phyloP scores from a whole-genome alignment of 2,888 invertebrate genomes.

The Podotricha telesiphe region DNA sequence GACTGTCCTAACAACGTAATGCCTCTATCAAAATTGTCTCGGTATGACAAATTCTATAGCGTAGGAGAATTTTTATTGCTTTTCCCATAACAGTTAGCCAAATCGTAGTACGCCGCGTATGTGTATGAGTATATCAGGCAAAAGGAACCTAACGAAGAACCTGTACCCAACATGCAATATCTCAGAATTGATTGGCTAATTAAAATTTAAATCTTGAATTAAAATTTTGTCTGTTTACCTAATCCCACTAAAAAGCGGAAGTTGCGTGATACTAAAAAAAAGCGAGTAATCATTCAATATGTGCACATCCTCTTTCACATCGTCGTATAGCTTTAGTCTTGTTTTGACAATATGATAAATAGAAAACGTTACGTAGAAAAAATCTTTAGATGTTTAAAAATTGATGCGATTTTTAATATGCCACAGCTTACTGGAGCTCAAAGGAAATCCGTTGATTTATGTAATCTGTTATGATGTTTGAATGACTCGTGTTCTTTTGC shows the following conservation, averaged over 20 bases:
- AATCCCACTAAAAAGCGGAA: neutral
- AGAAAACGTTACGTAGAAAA: neutral
- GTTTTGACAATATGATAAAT: constrained; percentile 20
- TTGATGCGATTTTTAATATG: constrained; percentile 29
- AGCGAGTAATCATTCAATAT: neutral
- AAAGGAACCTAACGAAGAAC: no score
- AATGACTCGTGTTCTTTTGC: constrained; percentile 50
- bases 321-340: neutral
- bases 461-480: constrained; percentile 51
- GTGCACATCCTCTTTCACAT: neutral
- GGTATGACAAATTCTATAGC: no score
- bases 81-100: no score
- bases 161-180: no score
- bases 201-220: no score
- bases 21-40: no score
- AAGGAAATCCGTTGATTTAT: constrained; percentile 52
- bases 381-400: constrained; percentile 22
- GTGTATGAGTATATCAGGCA: no score
- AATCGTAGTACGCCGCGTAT: no score
- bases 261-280: neutral
- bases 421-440: constrained; percentile 34
- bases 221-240: neutral
- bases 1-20: no score
- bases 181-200: no score
- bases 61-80: no score